Base-by-base conservation (phyloP, 2,113 vertebrate species). In the Herpetotheres cachinnans region DNA sequence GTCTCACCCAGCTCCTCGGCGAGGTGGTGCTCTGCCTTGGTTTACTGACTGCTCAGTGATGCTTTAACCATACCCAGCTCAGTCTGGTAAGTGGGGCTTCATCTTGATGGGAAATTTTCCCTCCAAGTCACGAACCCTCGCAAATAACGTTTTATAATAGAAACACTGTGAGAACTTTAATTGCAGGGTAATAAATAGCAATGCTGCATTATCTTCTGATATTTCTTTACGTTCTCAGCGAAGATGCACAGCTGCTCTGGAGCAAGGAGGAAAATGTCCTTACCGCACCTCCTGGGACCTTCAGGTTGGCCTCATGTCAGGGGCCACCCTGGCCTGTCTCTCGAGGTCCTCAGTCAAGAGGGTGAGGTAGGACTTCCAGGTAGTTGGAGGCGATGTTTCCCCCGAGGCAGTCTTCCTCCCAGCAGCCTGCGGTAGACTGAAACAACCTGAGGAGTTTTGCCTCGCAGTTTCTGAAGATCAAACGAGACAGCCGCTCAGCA, bases 121-220 rank as follows among this genome's bases (percentile, higher is more conserved):
- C 86, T 95, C 95, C 22, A 56, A 94, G 89, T 96, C 95, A 93
- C 72, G 78, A 98, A 95, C 87, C 91, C 92, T 94, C 93, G 76
- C 86, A 97, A 97, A 95, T 95, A 92, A 78, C 0, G 1, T 47
- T 98, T 97, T 69, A 25, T 89, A 93, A 96, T 97, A 95, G 94
- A 95, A 98, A 93, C 93, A 56, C 88, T 97, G 91, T 72, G 92
- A 97, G 95, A 89, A 91, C 91, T 89, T 97, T 97, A 97, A 97
- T 98, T 98, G 95, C 88, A 97, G 97, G 95, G 97, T 94, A 97
- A 97, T 97, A 98, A 98, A 97, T 98, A 98, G 97, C 97, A 85
- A 18, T 58, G 88, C 96, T 79, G 86, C 94, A 40, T 97, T 97
- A 96, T 97, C 95, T 97, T 94, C 84, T 70, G 96, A 42, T 98